These are phyloP conservation scores for Orthosia incerta DNA, from an alignment of 2,888 invertebrate species.

Conservation along the genomic window DNA sequence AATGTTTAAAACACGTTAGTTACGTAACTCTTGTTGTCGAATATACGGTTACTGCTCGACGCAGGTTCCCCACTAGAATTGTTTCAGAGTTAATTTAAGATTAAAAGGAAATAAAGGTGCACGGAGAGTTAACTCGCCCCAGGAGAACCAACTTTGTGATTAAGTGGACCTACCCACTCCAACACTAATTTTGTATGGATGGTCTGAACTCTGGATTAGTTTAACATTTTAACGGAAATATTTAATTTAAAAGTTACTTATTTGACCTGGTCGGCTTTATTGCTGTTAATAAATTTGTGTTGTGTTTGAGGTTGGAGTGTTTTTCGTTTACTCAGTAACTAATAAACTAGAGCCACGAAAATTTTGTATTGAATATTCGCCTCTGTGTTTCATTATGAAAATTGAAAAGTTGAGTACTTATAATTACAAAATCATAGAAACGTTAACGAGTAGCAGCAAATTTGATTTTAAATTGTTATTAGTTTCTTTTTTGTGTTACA, in stretches of 20 bases:
- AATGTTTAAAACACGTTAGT: conserved; percentile 18
- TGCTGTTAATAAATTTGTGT: conserved; percentile 27
- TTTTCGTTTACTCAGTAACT: conserved; percentile 27
- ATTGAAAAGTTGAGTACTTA: conserved; percentile 1
- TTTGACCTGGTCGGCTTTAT: conserved; percentile 30
- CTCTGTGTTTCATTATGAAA: conserved; percentile 15
- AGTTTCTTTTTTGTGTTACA: background rate
- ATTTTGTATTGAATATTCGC: background rate
- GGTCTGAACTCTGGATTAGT: conserved; percentile 63
- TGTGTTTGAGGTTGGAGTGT: conserved; percentile 33
- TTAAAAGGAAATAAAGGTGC: conserved; percentile 76
- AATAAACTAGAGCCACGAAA: background rate
- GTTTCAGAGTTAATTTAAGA: conserved; percentile 75
- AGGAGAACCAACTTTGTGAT: conserved; percentile 71
- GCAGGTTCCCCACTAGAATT: conserved; percentile 59
- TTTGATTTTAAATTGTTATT: background rate
- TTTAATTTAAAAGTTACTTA: conserved; percentile 58
- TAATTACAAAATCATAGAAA: background rate
- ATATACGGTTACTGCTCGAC: conserved; percentile 61
- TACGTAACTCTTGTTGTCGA: conserved; percentile 55
- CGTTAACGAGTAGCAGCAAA: background rate
- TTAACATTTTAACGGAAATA: conserved; percentile 61
- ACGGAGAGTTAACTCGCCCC: conserved; percentile 69
- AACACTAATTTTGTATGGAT: conserved; percentile 63
- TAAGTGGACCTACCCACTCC: conserved; percentile 63